These are phyloP conservation scores for Tyrannus savana DNA, from an alignment of 2,113 vertebrate genomes.

Conservation along the genomic window DNA sequence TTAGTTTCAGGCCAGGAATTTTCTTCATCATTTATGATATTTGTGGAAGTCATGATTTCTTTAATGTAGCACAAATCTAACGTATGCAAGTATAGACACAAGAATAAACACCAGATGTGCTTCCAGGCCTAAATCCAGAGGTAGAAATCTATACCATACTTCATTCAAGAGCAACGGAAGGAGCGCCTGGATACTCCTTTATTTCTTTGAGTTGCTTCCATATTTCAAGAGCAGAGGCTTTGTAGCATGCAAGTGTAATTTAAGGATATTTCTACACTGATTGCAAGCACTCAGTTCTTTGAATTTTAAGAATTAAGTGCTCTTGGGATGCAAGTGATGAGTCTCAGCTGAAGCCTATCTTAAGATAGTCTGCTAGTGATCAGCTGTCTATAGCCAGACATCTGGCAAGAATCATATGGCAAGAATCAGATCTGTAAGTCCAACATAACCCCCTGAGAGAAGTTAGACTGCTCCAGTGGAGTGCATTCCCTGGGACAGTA, in stretches of 20 bases:
- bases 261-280: not conserved
- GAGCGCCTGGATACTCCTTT: not conserved
- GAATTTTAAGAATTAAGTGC: conserved; percentile 15
- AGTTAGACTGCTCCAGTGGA: not conserved
- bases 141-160: not conserved
- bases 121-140: conserved; percentile 21
- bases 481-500: not conserved
- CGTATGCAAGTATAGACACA: not conserved
- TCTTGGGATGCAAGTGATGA: not conserved
- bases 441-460: not conserved
- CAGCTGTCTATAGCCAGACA: not conserved
- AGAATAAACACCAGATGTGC: not conserved
- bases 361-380: not conserved
- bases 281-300: not conserved
- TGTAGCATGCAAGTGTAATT: not conserved
- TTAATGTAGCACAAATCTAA: not conserved
- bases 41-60: not conserved
- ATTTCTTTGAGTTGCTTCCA: not conserved
- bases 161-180: not conserved
- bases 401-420: not conserved
- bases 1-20: not conserved
- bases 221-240: not conserved
- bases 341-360: not conserved
- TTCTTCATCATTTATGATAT: not conserved
- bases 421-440: not conserved